Evolutionary conservation across 2,888 invertebrate species (phyloP), one percentile per base, ranked within the genome.

Genomic region (Nomada ruficornis): DNA sequence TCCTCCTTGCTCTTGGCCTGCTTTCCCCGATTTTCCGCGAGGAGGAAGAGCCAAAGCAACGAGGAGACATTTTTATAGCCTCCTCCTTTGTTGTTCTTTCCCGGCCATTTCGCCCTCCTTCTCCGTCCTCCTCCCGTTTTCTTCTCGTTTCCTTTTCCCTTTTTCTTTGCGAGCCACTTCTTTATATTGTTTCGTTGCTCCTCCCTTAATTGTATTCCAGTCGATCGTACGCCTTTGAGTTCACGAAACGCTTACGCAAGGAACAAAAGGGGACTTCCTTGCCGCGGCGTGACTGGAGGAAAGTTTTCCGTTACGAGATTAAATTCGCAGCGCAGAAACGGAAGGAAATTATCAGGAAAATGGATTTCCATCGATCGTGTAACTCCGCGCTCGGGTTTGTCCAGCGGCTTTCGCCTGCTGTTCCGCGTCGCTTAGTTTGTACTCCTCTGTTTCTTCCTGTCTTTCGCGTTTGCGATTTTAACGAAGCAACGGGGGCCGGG

Each of bases 281-380:
- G 47, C 18, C 10, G 42, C 36, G 63, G 63, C 52, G 63, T 26
- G 62, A 55, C 15, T 57, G 36, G 20, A 4, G 36, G 23, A 52
- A 73, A 64, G 57, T 36, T 73, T 65, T 77, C 59, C 73, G 44
- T 65, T n/a, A 42, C n/a, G 18, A 26, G 52, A 73, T 73, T 73
- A 73, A 77, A 77, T 59, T 52, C 7, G 74, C 74, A 44, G 42
- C 42, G 9, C 18, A 42, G 29, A 20, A 54, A 54, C 65, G 74
- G 65, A 52, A 54, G 77, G 44, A 65, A 65, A 74, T 77, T 74
- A 65, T 77, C 59, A 52, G 23, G 55, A 57, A 70, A 73, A 73
- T 67, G 47, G 36, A 72, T 76, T 72, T 63, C 50, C 72, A 50
- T 52, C 52, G 67, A 29, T 60, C 52, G 64, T 26, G 54, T 4